phyloP scores from a whole-genome alignment of 2,888 invertebrate genomes.

The Sialis fuliginosa region DNA sequence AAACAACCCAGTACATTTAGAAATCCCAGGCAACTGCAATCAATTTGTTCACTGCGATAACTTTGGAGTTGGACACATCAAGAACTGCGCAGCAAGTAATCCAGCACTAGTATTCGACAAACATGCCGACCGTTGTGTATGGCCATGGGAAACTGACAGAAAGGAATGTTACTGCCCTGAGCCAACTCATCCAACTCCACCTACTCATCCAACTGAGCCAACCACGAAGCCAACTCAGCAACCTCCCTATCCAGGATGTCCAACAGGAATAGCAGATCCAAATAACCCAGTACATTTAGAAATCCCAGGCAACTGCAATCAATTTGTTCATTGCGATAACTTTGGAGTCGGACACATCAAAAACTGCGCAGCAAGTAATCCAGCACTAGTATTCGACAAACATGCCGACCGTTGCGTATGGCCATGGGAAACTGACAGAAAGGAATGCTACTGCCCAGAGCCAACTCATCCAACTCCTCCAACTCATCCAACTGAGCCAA shows the following conservation, averaged over 20 bases:
- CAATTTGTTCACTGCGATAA: constrained; percentile 1
- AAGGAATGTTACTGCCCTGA: neutral
- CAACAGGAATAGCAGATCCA: neutral
- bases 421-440: neutral
- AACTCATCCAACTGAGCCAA: too few relatives aligned
- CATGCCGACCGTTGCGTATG: neutral
- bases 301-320: neutral
- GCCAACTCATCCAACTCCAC: too few relatives aligned
- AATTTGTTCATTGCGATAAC: constrained; percentile 1
- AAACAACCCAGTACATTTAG: neutral
- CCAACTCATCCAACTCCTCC: neutral
- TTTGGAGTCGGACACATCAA: neutral
- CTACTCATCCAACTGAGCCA: neutral
- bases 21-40: neutral
- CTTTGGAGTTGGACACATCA: neutral
- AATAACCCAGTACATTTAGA: neutral
- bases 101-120: neutral
- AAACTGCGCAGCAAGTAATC: neutral
- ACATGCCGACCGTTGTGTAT: neutral
- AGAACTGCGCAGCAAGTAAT: neutral
- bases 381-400: neutral
- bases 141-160: neutral
- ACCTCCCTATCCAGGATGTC: neutral
- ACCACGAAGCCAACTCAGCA: neutral
- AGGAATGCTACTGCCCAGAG: neutral